These are phyloP conservation scores for Bostrychus sinensis DNA, from an alignment of 2,113 vertebrate species.

Conservation along the genomic window DNA sequence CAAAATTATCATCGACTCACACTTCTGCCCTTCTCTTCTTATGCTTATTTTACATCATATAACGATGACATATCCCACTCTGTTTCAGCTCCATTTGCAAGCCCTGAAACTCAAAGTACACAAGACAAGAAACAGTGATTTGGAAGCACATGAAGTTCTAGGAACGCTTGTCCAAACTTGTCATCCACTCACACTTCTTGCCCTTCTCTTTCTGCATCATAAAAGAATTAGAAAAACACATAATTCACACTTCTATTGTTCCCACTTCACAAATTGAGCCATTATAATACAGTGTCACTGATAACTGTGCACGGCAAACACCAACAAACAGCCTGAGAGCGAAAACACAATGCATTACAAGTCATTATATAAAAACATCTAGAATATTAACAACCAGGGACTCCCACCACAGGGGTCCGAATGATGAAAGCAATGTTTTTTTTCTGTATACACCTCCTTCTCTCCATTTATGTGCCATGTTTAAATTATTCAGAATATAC, in stretches of 20 bases:
- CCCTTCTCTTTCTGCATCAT: not conserved
- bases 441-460: not conserved
- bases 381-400: conserved; percentile 38
- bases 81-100: too few relatives aligned
- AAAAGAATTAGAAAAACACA: not conserved
- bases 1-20: not conserved
- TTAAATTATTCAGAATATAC: conserved; percentile 57
- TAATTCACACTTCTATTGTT: too few relatives aligned
- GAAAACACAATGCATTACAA: not conserved
- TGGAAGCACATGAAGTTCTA: not conserved
- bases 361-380: not conserved
- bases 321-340: conserved; percentile 24
- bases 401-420: conserved; percentile 33
- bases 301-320: too few relatives aligned
- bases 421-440: conserved; percentile 35
- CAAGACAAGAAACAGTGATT: not conserved
- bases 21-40: not conserved
- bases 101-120: too few relatives aligned
- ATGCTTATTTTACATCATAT: too few relatives aligned
- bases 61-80: too few relatives aligned
- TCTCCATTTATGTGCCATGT: conserved; percentile 25
- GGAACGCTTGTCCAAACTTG: not conserved
- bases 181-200: not conserved
- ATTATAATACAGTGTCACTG: not conserved
- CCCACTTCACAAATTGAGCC: too few relatives aligned